Percentiles rank a stretch among this genome's conserved stretches.
Evolutionary conservation across 2,797 vertebrate species (phyloP).

Genomic region (Todus mexicanus): DNA sequence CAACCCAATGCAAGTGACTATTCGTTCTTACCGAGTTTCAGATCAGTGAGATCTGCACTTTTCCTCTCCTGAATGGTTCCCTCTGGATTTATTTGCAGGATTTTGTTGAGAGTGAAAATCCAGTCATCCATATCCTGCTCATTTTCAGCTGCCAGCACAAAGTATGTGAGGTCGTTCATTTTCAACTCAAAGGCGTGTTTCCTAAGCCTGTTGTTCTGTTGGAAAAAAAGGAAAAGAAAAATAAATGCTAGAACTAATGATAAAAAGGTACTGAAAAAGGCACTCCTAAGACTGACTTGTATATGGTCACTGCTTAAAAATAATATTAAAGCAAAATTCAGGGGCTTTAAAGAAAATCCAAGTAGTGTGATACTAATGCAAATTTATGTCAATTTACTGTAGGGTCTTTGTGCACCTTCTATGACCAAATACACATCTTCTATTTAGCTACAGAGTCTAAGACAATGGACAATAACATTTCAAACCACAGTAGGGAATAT

Average conservation of each 20-base stretch:
- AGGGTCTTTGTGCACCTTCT: neutral
- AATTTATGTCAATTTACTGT: neutral
- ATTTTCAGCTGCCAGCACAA: conserved; percentile 96
- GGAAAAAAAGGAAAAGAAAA: conserved; percentile 20
- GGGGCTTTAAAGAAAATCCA: neutral
- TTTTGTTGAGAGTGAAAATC: conserved; percentile 95
- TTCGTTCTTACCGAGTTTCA: conserved; percentile 83
- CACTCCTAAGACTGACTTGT: neutral
- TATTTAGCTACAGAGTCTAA: neutral
- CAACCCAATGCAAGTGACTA: neutral
- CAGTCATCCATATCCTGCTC: conserved; percentile 99
- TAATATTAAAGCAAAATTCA: neutral
- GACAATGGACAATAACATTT: neutral
- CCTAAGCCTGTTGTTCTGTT: conserved; percentile 92
- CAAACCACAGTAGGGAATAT: neutral
- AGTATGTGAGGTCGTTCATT: conserved; percentile 99
- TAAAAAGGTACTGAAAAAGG: neutral
- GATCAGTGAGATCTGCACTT: conserved; percentile 89
- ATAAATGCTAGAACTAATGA: neutral
- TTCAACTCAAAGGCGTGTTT: conserved; percentile 97
- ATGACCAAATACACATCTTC: neutral
- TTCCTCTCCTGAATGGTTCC: conserved; percentile 84
- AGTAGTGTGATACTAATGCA: neutral
- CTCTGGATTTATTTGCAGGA: conserved; percentile 94
- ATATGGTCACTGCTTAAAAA: neutral